Conservation (phyloP, 2,888 invertebrate species). For the Agriopis marginaria region DNA sequence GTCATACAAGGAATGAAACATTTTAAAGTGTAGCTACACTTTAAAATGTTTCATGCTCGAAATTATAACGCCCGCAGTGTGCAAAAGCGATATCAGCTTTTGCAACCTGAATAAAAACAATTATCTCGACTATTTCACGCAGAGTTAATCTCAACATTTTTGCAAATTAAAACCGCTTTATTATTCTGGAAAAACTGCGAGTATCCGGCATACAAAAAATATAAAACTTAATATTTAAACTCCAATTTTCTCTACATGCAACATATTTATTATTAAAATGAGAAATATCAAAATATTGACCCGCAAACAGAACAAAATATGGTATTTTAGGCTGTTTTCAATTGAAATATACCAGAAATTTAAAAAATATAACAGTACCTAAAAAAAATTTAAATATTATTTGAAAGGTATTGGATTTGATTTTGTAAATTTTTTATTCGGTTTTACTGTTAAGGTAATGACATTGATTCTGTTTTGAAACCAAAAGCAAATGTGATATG, state of each 20-base stretch:
- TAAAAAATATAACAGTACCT: too few species aligned
- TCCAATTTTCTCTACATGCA: slow-evolving; percentile 14
- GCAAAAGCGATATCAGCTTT: background rate
- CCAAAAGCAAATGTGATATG: too few species aligned
- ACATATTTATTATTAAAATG: background rate
- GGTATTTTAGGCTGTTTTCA: background rate
- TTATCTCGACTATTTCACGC: slow-evolving; percentile 6
- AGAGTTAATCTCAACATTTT: slow-evolving; percentile 10
- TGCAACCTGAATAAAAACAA: slow-evolving; percentile 9
- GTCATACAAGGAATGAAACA: too few species aligned
- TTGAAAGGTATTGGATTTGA: too few species aligned
- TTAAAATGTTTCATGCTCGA: background rate
- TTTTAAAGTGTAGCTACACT: too few species aligned
- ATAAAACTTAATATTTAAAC: slow-evolving; percentile 22
- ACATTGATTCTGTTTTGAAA: too few species aligned
- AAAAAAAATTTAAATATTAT: too few species aligned
- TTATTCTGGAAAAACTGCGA: slow-evolving; percentile 10
- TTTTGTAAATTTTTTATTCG: too few species aligned
- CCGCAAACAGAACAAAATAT: too few species aligned
- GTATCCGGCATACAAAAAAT: slow-evolving; percentile 1
- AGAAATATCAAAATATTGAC: background rate
- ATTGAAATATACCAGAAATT: too few species aligned
- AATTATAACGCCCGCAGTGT: background rate
- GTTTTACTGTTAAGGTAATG: too few species aligned
- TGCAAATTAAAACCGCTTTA: slow-evolving; percentile 19